These are phyloP conservation scores for Diarsia mendica DNA, from an alignment of 2,888 invertebrate genomes.

Conservation along the genomic window DNA sequence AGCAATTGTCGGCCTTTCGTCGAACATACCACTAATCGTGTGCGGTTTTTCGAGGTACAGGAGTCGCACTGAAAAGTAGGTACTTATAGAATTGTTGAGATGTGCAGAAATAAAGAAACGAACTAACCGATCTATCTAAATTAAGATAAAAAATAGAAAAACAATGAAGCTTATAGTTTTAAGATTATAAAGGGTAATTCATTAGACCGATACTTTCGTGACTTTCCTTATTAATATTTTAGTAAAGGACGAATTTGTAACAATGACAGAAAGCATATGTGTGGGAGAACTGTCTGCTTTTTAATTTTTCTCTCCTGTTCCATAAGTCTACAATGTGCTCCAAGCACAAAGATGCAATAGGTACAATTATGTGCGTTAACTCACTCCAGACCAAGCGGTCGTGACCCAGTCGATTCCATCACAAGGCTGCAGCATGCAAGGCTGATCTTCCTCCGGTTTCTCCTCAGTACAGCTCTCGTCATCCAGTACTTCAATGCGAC, in stretches of 20 bases:
- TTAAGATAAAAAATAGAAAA: background rate
- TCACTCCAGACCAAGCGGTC: constrained; percentile 97
- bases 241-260: background rate
- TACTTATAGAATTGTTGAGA: constrained; percentile 10
- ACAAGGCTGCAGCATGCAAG: constrained; percentile 95
- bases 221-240: background rate
- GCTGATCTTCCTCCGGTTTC: constrained; percentile 92
- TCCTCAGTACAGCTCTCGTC: constrained; percentile 92
- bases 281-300: background rate
- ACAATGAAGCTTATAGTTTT: background rate
- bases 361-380: constrained; percentile 1
- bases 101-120: background rate
- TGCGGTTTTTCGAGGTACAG: constrained; percentile 94
- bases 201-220: background rate
- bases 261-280: background rate
- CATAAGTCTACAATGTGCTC: no score
- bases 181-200: no score
- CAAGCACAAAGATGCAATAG: background rate
- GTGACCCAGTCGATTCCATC: constrained; percentile 97
- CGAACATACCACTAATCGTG: constrained; percentile 93
- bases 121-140: background rate
- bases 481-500: constrained; percentile 92
- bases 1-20: constrained; percentile 93
- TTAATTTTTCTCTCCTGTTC: background rate
- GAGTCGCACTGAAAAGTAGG: constrained; percentile 93